Evolutionary conservation across 35 echinoderm and acorn worm genomes (phyloP).

Genomic region (Amphiura filiformis): DNA sequence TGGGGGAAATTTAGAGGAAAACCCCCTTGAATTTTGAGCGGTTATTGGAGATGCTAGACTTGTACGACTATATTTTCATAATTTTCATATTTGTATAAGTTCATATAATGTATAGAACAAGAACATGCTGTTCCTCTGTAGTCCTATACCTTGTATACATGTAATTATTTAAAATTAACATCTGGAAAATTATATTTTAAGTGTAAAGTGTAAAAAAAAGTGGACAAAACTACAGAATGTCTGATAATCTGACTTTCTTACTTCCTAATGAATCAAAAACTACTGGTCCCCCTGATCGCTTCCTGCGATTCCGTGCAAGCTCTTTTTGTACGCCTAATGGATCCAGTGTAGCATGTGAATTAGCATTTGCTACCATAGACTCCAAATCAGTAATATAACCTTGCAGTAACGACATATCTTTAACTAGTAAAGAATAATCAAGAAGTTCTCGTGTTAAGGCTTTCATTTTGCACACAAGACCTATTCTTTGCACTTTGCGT

Average conservation of each 20-base stretch:
- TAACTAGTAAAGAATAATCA: background rate
- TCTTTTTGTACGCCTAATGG: background rate
- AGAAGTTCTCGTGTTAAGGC: background rate
- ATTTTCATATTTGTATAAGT: too few relatives aligned
- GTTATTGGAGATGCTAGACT: too few relatives aligned
- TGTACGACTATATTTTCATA: too few relatives aligned
- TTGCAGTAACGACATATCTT: background rate
- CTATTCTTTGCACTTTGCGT: background rate
- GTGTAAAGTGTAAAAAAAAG: too few relatives aligned
- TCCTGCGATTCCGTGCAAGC: background rate
- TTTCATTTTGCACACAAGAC: background rate
- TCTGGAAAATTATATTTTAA: too few relatives aligned
- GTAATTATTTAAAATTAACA: too few relatives aligned
- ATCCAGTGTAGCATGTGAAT: background rate
- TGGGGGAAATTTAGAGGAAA: too few relatives aligned
- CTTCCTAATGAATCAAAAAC: background rate
- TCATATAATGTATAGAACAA: too few relatives aligned
- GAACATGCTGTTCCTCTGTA: too few relatives aligned
- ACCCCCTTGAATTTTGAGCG: too few relatives aligned
- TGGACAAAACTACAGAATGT: background rate
- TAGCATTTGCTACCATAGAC: background rate
- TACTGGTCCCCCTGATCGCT: background rate
- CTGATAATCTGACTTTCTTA: background rate
- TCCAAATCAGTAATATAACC: background rate
- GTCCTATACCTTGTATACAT: too few relatives aligned